Evolutionary conservation across 2,888 invertebrate species (phyloP), one percentile per base, ranked within the genome.

Genomic region (Hesperia comma): DNA sequence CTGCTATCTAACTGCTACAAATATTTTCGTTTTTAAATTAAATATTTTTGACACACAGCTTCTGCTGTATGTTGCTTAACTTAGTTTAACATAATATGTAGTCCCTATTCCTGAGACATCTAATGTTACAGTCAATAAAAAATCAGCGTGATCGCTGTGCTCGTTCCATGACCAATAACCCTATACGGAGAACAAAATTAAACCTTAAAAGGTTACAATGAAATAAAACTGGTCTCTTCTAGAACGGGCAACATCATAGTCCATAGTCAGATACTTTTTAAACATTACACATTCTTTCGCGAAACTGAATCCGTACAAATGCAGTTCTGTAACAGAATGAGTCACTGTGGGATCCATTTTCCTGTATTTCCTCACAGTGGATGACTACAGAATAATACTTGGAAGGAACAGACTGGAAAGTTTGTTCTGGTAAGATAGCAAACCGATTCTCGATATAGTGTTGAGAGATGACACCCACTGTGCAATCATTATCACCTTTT

Each of bases 321-420:
- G 49, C 26, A 49, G 21, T 12, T 21, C 49, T 49, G 21, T 14
- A 26, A 21, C 51, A 51, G 40, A 57, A 26, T 63, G 63, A 63
- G 49, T 64, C 63, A 63, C 26, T n/a, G 8, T 21, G 15, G 37
- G 56, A 51, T 49, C 51, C 51, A 40, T 57, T 57, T 64, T 51
- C 51, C 57, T 40, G n/a, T 41, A 63, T 57, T 63, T 63, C 51
- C 57, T 57, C 54, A 40, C 14, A 51, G 40, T 51, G 46, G 51
- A 51, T 17, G 49, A 46, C 43, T 49, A 51, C 43, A 15, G 19
- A 55, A 63, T 51, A 49, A 57, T 64, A 51, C 57, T 15, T 19
- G 57, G 57, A 41, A 40, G 15, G 26, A 37, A 12, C 12, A 57
- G 51, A 57, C 41, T 26, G 15, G 49, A 57, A 51, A 57, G 51